Conservation (phyloP, 2,797 vertebrate species). For the Numenius phaeopus region DNA sequence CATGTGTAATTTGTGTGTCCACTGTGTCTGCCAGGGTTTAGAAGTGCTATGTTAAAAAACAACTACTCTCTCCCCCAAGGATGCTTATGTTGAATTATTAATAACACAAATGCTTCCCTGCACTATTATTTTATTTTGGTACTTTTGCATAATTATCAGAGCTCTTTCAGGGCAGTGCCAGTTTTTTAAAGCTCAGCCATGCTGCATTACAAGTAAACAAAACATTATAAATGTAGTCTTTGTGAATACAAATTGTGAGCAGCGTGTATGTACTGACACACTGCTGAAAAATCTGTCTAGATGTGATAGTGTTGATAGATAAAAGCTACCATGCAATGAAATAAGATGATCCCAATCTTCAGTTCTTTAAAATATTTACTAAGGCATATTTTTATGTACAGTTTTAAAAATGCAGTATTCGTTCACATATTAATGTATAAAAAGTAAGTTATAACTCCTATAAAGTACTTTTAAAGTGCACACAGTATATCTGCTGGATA, state of each 20-base stretch:
- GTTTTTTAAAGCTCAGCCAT: background rate
- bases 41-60: background rate
- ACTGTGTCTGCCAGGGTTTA: background rate
- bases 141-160: constrained; percentile 13
- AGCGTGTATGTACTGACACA: background rate
- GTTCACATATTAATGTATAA: background rate
- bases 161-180: background rate
- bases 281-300: background rate
- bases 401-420: background rate
- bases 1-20: background rate
- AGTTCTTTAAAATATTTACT: background rate
- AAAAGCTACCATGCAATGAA: background rate
- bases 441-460: background rate
- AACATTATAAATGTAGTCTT: background rate
- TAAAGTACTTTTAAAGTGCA: background rate
- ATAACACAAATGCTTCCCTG: constrained; percentile 15
- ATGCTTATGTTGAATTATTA: constrained; percentile 32
- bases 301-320: background rate
- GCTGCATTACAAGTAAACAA: constrained; percentile 9
- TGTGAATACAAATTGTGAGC: background rate
- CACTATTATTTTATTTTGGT: constrained; percentile 23
- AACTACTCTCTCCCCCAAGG: background rate
- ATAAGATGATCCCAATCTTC: background rate
- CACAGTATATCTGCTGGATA: background rate
- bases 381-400: background rate